These are phyloP conservation scores for Aphidius ervi DNA, from an alignment of 1,140 invertebrate species.

Conservation along the genomic window DNA sequence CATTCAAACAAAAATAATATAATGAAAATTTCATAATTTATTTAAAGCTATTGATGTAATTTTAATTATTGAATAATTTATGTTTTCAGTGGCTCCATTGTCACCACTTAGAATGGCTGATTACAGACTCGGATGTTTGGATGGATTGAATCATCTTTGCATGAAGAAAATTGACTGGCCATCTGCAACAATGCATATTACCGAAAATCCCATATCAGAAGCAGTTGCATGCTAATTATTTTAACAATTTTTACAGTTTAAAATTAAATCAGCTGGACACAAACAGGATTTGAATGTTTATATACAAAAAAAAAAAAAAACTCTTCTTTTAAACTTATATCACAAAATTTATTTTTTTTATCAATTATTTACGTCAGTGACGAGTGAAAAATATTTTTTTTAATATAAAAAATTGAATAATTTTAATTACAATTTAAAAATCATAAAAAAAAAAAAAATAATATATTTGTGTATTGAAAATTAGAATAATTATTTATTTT, in stretches of 20 bases:
- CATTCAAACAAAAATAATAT: constrained; percentile 1
- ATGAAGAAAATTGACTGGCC: constrained; percentile 55
- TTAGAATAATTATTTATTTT: no score
- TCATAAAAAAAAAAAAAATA: no score
- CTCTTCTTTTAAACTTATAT: no score
- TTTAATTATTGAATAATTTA: constrained; percentile 36
- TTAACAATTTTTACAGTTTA: background rate
- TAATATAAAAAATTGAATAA: no score
- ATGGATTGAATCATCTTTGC: constrained; percentile 55
- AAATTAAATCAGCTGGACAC: no score
- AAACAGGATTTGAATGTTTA: no score
- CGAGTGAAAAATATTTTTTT: no score
- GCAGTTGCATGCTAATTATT: constrained; percentile 66
- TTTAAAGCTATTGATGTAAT: constrained; percentile 12
- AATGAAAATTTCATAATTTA: constrained; percentile 10
- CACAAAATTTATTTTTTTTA: no score
- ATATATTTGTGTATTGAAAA: no score
- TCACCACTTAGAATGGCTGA: constrained; percentile 67
- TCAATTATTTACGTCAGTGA: no score
- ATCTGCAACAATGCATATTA: constrained; percentile 68
- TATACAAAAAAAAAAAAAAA: no score
- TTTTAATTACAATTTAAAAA: no score
- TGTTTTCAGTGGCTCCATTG: constrained; percentile 62
- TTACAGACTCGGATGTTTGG: constrained; percentile 58
- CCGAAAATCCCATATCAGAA: constrained; percentile 73